Evolutionary conservation across 2,888 invertebrate species (phyloP), one percentile per base, ranked within the genome.

Genomic region (Rotaria macrura): DNA sequence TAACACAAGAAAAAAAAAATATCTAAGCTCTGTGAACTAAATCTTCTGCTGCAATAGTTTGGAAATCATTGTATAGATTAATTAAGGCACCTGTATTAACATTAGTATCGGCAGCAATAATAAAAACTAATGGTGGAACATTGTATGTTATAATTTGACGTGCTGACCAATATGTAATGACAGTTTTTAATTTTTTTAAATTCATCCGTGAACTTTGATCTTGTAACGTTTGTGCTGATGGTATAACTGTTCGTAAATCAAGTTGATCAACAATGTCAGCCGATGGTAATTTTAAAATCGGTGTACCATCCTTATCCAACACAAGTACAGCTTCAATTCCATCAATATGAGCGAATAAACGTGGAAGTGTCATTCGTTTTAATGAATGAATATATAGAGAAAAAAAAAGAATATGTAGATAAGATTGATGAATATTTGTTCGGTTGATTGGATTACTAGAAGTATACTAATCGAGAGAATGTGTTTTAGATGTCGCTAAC

Each of bases 151-250:
- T 79, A 10, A 79, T 79, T 79, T 79, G 79, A 40, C 79, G 79
- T n/a, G 79, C 25, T 43, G 79, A 43, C 43, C 79, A 79, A 43
- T 79, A 79, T 43, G 79, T 79, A 25, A 79, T 20, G 43, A 79
- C 79, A 10, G 79, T 79, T 79, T 79, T 79, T 79, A 79, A n/a
- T n/a, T 79, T 40, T 43, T 79, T 79, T 14, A 79, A 79, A 79
- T 79, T 43, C 79, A 79, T 79, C n/a, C 79, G 40, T 79, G 25
- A n/a, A 79, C 79, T 79, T 79, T 79, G 79, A 43, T 79, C 79
- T 43, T 43, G 40, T 43, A 79, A 79, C 3, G 38, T 43, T 40
- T 79, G 79, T 79, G 43, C 79, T 25, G 79, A 79, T 79, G 79
- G 79, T 25, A 79, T 2, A 25, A 79, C 0, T 43, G 43, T n/a